Base-by-base conservation (phyloP, 2,797 vertebrate genomes). In the Mycteria americana region DNA sequence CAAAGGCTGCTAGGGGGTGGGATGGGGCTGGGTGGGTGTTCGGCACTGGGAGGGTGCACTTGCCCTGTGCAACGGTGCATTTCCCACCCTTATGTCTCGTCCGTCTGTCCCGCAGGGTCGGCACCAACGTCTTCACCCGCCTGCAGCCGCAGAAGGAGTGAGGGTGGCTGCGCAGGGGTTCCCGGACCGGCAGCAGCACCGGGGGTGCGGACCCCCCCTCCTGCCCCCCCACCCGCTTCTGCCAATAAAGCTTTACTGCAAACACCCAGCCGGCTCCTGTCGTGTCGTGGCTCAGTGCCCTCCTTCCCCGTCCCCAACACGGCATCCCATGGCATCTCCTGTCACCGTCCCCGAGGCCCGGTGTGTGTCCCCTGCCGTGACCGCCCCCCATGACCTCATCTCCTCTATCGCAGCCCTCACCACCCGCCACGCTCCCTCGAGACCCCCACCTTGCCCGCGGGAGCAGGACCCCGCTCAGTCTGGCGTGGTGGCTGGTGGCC, bases 111-210 rank as follows among this genome's bases (percentile, higher is more conserved):
- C 0, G 0, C 67, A 87, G 94, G 33, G 77, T 92, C 0, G 87
- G 89, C 33, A 27, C 0, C 50, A 91, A 92, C 0, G 0, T 5
- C 15, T 97, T 96, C 96, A 54, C 4, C 3, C 93, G 81, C 13
- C 25, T 64, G 62, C 0, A 0, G 0, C 0, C 0, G 0, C 10
- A 0, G 1, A 8, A 2, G 13, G 43, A 77, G 18, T 78, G 64
- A 93, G 7, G 2, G 15, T 5, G 5, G 8, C 27, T 51, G 13
- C 0, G 0, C 0, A 2, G 9, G 1, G 3, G 1, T 2, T 33
- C 16, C 76, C 0, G 0, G 7, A 21, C 22, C 0, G 0, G 15
- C 1, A 0, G 4, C 73, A 21, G 7, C 0, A 1, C 19, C 1
- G 0, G 11, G 31, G 3, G 0, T 17, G 23, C 9, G 2, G 12